Base-by-base conservation (phyloP, 1,140 invertebrate species). In the Cephus cinctus region DNA sequence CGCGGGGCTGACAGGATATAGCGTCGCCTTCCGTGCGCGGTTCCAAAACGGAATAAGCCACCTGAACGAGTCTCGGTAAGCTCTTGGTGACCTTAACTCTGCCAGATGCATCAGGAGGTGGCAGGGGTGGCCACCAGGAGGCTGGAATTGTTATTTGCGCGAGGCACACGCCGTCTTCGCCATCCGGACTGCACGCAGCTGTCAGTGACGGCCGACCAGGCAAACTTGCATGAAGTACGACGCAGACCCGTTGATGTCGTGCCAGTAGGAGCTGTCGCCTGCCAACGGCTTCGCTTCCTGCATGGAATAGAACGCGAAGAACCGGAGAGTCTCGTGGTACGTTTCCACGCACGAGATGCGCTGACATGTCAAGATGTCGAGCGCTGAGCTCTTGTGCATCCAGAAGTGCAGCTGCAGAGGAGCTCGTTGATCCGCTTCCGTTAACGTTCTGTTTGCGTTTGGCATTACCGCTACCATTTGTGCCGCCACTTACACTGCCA, bases 151-250 rank as follows among this genome's bases (percentile, higher is more conserved):
- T 85, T 4, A 86, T 74, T 60, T 91, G 88, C 2, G 91, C 92
- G 31, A 96, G 77, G 60, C 93, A 96, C 1, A 92, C 92, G 0
- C 90, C 91, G 59, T 94, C 91, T 55, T 92, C 88, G 2, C 87
- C 88, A 65, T 92, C 89, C 0, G 92, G 92, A 60, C 86, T 90
- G 71, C 92, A 95, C 2, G 89, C 86, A 0, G 90, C 87, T 15
- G 87, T 86, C 19, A 94, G 72, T 0, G 86, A 78, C 34, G 71
- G 69, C 39, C 56, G 58, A 9, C 77, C 80, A 0, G 46, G 63
- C 55, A 88, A 76, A 31, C 77, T 84, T 1, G 87, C 88, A 66
- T 88, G 88, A 44, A 89, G 68, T 9, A 87, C 81, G 6, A 90
- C 88, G 57, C 88, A 89, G 1, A 91, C 86, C 43, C 82, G 75